Conservation (phyloP, 2,888 invertebrate species). For the Neoscelio sp. region DNA sequence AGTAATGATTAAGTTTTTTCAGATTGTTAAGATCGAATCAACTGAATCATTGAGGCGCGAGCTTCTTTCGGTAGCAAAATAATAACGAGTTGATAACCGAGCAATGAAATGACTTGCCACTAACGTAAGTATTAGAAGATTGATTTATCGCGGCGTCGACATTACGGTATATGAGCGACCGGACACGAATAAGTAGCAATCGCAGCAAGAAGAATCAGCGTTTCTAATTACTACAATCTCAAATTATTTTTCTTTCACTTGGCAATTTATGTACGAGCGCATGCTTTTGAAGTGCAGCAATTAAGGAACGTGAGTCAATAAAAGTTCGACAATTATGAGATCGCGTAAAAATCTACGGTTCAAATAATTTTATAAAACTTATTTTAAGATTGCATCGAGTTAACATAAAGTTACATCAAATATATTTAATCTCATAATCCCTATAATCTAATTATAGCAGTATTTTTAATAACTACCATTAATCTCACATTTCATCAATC, state of each 20-base stretch:
- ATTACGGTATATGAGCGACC: slow-evolving; percentile 39
- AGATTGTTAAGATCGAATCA: neutral
- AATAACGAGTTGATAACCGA: slow-evolving; percentile 33
- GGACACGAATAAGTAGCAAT: slow-evolving; percentile 36
- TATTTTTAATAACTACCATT: neutral
- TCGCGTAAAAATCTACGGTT: slow-evolving; percentile 1
- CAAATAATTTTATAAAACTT: neutral
- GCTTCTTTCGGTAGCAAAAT: slow-evolving; percentile 32
- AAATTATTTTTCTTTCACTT: slow-evolving; percentile 37
- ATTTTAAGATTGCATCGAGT: no score
- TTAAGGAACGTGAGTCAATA: slow-evolving; percentile 53
- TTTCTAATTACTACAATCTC: slow-evolving; percentile 59
- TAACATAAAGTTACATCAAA: no score
- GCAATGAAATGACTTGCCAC: slow-evolving; percentile 59
- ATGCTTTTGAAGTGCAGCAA: slow-evolving; percentile 36
- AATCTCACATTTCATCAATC: slow-evolving; percentile 52
- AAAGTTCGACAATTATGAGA: slow-evolving; percentile 39
- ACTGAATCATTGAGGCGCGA: slow-evolving; percentile 4
- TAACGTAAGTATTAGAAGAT: slow-evolving; percentile 55
- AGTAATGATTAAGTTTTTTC: neutral
- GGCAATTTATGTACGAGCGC: slow-evolving; percentile 44
- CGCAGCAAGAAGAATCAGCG: slow-evolving; percentile 49
- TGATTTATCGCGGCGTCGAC: slow-evolving; percentile 55
- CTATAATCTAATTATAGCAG: slow-evolving; percentile 37
- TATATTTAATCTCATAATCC: no score